A percentile compares a stretch with the other conserved stretches of the same genome.
Conservation (phyloP, 2,113 vertebrate genomes). For the Corydoras maculifer region DNA sequence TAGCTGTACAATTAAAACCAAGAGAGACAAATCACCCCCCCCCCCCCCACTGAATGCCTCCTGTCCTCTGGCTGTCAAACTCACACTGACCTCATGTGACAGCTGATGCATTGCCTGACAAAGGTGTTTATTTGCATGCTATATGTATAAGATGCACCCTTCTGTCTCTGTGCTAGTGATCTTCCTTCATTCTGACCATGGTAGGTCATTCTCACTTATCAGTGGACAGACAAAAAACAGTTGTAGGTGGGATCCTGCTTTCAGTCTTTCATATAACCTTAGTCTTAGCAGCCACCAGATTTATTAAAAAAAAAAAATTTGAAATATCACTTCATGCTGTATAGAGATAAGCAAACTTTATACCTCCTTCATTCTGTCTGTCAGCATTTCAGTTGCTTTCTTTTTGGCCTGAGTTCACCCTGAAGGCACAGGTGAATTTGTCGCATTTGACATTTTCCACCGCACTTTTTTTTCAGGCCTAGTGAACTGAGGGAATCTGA, state of each 20-base stretch:
- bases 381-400: constrained; percentile 14
- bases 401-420: constrained; percentile 40
- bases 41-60: neutral
- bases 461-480: constrained; percentile 59
- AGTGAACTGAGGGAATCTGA: constrained; percentile 79
- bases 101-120: constrained; percentile 34
- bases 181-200: constrained; percentile 29
- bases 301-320: no score
- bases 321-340: no score
- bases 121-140: constrained; percentile 23
- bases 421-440: constrained; percentile 57
- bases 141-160: constrained; percentile 20
- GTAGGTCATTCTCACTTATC: constrained; percentile 46
- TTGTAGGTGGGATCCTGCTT: constrained; percentile 49
- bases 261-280: constrained; percentile 42
- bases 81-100: constrained; percentile 34
- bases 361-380: neutral
- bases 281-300: no score
- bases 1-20: constrained; percentile 11
- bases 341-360: neutral
- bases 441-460: constrained; percentile 62
- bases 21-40: neutral
- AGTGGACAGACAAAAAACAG: constrained; percentile 39
- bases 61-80: constrained; percentile 42
- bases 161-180: constrained; percentile 28